A percentile compares a stretch with the other conserved stretches of the same genome.
phyloP scores from a whole-genome alignment of 2,888 invertebrate species.

The Acanthococcus lagerstroemiae region DNA sequence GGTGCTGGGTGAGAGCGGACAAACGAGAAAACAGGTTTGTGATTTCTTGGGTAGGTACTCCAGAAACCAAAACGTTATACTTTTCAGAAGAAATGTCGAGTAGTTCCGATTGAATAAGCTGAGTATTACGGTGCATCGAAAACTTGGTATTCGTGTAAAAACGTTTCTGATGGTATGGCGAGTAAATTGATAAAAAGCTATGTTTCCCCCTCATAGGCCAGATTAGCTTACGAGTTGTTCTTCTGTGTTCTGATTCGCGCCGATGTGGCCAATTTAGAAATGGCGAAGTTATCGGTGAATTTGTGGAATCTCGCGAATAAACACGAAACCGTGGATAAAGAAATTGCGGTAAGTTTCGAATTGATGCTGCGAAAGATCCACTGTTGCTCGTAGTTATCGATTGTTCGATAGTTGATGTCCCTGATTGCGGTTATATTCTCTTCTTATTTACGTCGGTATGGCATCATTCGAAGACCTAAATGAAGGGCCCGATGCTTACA shows the following conservation, averaged over 20 bases:
- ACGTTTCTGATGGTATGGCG: no score
- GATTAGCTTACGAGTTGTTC: slow-evolving; percentile 64
- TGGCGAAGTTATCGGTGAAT: slow-evolving; percentile 62
- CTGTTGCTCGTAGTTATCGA: not conserved
- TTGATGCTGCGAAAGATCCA: not conserved
- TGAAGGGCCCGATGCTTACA: no score
- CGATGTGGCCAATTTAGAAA: slow-evolving; percentile 51
- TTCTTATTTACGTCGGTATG: not conserved
- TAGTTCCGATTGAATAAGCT: no score
- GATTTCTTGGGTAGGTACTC: not conserved
- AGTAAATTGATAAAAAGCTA: no score
- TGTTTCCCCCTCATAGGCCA: slow-evolving; percentile 42
- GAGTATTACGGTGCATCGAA: no score
- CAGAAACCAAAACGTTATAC: no score
- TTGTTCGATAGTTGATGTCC: not conserved
- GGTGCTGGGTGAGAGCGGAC: slow-evolving; percentile 51
- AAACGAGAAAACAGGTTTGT: slow-evolving; percentile 52
- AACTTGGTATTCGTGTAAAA: no score
- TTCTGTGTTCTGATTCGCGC: slow-evolving; percentile 55
- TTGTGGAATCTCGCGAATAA: slow-evolving; percentile 72
- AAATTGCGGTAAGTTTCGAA: slow-evolving; percentile 43
- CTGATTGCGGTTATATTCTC: not conserved
- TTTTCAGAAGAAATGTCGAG: no score
- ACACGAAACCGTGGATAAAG: slow-evolving; percentile 49
- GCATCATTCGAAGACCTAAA: no score